Evolutionary conservation across 1,140 invertebrate genomes (phyloP), one percentile per base, ranked within the genome.

Genomic region (Anoplolepis gracilipes): DNA sequence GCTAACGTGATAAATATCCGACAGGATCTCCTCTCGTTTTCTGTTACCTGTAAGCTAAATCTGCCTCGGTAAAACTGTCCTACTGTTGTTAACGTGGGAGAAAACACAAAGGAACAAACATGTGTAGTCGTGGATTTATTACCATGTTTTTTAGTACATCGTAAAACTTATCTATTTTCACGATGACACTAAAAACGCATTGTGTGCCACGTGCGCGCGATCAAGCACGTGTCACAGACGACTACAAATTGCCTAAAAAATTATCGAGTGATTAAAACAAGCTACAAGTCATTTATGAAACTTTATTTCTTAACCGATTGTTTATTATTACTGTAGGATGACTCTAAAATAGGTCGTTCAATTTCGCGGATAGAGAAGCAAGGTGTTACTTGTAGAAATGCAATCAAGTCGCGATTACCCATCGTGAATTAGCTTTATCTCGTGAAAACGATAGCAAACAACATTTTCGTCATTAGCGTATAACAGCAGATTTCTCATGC

Each of bases 141-240:
- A 28, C 4, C 13, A 30, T 36, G 30, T 55, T 46, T 86, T 61
- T n/a, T 36, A 39, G 30, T 30, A 42, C 25, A 30, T 57, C 5
- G 39, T 22, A 22, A 64, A 33, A 39, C 36, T 36, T 8, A 11
- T 64, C 30, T 25, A 69, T 79, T 59, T 67, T 46, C n/a, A 76
- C 73, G 33, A 77, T 62, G 72, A 65, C 42, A 78, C n/a, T 73
- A 75, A 85, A 73, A 85, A 49, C 13, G 55, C 30, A 77, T 69
- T 69, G 57, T 33, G 36, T n/a, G 57, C 55, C 57, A 65, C 49
- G 72, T 46, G 28, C 25, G 28, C 25, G 28, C 39, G 36, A 42
- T 62, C 30, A 67, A n/a, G 46, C 33, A 25, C 33, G 3, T n/a
- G 19, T 3, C 13, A n/a, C 13, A 25, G 28, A 67, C 30, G 30